phyloP scores from a whole-genome alignment of 2,888 invertebrate species.

The Archaeoteleia sp. region DNA sequence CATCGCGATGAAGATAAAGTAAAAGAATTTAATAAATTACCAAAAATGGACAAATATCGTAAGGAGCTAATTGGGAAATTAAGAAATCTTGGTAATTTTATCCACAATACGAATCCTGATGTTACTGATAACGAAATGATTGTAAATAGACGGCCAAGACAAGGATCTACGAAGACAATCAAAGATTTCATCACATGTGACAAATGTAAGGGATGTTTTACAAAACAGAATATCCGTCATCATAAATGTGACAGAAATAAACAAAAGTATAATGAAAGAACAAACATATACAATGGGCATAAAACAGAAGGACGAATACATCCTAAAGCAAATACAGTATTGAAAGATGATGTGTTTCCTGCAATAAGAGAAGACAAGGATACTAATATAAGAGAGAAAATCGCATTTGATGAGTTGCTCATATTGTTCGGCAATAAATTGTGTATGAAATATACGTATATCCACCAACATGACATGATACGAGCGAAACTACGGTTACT shows the following conservation, averaged over 20 bases:
- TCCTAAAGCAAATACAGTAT: not conserved
- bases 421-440: constrained; percentile 19
- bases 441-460: constrained; percentile 7
- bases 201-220: not conserved
- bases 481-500: constrained; percentile 2
- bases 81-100: constrained; percentile 6
- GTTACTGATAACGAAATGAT: not conserved
- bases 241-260: not conserved
- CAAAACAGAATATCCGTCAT: not conserved
- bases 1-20: constrained; percentile 2
- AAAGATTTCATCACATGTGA: not conserved
- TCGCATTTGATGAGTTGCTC: constrained; percentile 10
- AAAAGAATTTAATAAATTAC: not conserved
- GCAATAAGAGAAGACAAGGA: constrained; percentile 1
- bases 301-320: constrained; percentile 4
- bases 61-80: not conserved
- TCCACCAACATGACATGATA: constrained; percentile 10
- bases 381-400: not conserved
- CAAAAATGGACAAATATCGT: not conserved
- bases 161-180: not conserved
- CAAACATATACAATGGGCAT: not conserved
- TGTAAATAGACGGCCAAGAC: constrained; percentile 8
- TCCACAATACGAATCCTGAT: not conserved
- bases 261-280: not conserved
- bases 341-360: constrained; percentile 4